Percentiles rank a stretch among this genome's conserved stretches.
Conservation (phyloP, 2,797 vertebrate species). For the Molossus molossus region DNA sequence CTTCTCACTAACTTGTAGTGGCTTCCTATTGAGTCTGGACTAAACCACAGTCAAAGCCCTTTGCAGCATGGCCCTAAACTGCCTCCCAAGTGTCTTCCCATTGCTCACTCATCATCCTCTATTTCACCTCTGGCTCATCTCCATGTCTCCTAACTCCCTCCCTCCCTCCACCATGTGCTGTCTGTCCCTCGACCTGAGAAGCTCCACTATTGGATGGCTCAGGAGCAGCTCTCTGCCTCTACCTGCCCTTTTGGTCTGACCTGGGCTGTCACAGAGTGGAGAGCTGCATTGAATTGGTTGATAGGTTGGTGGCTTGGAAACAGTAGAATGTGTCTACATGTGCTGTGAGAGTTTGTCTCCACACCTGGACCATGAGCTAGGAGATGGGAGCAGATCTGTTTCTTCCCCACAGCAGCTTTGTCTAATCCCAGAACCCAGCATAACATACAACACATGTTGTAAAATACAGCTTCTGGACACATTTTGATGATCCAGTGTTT, state of each 20-base stretch:
- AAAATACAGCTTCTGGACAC: not conserved
- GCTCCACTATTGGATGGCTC: not conserved
- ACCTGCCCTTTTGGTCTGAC: constrained; percentile 16
- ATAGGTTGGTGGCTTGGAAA: not conserved
- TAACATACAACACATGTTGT: not conserved
- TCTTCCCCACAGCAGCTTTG: not conserved
- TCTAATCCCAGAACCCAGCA: not conserved
- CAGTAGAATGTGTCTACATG: not conserved
- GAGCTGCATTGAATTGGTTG: not conserved
- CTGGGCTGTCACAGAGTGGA: not conserved
- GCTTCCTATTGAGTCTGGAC: not conserved
- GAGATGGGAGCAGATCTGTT: not conserved
- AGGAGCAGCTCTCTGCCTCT: not conserved
- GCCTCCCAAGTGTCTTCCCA: not conserved
- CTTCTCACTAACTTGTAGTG: not conserved
- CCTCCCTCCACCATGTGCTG: not conserved
- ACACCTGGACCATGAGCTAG: not conserved
- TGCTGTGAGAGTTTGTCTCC: not conserved
- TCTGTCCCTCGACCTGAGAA: constrained; percentile 1
- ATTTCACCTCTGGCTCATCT: not conserved
- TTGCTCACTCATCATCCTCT: not conserved
- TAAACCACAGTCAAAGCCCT: not conserved
- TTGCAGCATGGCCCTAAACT: not conserved
- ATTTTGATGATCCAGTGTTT: not conserved
- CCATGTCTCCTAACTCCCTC: not conserved